These are phyloP conservation scores for Blomia tropicalis DNA, from an alignment of 2,888 invertebrate species.

Conservation along the genomic window DNA sequence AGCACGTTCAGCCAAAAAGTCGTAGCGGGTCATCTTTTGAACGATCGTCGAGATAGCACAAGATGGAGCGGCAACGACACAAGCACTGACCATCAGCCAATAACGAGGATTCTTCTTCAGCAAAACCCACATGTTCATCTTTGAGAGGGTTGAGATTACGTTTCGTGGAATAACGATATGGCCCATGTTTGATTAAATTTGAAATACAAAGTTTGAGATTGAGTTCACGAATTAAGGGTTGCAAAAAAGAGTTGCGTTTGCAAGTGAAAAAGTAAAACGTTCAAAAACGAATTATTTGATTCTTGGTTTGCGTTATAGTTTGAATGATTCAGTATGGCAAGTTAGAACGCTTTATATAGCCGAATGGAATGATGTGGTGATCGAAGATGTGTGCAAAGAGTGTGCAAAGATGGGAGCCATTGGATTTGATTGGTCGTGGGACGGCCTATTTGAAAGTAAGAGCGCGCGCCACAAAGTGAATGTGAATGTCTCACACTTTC, in stretches of 20 bases:
- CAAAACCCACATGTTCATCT: background rate
- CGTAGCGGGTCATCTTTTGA: slow-evolving; percentile 6
- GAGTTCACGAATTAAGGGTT: background rate
- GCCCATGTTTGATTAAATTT: slow-evolving; percentile 6
- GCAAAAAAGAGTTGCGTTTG: background rate
- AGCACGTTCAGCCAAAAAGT: background rate
- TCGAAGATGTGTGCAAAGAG: too few relatives aligned
- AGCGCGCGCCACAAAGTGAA: too few relatives aligned
- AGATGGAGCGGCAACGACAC: slow-evolving; percentile 14
- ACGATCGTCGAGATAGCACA: slow-evolving; percentile 10
- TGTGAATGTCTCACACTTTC: too few relatives aligned
- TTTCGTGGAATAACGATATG: slow-evolving; percentile 16
- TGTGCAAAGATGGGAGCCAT: too few relatives aligned
- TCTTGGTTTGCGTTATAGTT: too few relatives aligned
- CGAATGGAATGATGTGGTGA: too few relatives aligned
- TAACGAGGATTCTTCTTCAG: slow-evolving; percentile 18
- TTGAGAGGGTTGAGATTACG: background rate
- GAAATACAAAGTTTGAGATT: too few relatives aligned
- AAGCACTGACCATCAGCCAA: slow-evolving; percentile 14
- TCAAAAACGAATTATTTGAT: background rate
- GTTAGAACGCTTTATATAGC: too few relatives aligned
- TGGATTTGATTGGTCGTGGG: too few relatives aligned
- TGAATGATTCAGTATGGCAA: too few relatives aligned
- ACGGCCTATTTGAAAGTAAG: too few relatives aligned
- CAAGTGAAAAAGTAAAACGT: too few relatives aligned